Base-by-base conservation (phyloP, 2,113 vertebrate genomes). In the Ochotona curzoniae region DNA sequence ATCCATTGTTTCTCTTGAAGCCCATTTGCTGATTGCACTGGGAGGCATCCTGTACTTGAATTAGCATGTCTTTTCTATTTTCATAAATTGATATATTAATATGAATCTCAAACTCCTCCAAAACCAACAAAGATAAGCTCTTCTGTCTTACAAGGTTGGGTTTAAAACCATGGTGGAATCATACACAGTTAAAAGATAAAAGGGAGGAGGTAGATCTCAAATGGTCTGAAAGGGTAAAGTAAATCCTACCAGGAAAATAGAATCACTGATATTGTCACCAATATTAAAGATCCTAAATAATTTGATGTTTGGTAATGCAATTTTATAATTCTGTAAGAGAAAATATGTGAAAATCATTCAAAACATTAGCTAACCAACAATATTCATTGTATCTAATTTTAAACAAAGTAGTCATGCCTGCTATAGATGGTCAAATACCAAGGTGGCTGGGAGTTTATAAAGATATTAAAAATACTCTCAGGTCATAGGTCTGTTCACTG, bases 81-180 rank as follows among this genome's bases (percentile, higher is more conserved):
- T 38, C 44, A 75, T 38, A 49, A 75, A 84, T 73, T 38, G 28
- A 0, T 80, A 89, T 35, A 30, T 73, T 90, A 93, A 89, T 38
- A 20, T 51, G 32, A 93, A 73, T 60, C 70, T 86, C 38, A 90
- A 88, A 54, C 47, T 80, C 85, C 32, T 92, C 83, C 83, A 47
- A 81, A 82, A 89, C 26, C 61, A 85, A 86, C 74, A 88, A 90
- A 93, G 69, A 92, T 35, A 92, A 95, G 57, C 32, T 67, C 47
- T 38, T 26, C 26, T 90, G n/a, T 90, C 44, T 47, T 49, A 1
- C n/a, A 61, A 89, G 79, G 13, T 30, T 87, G 35, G 26, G 4
- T 54, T 83, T 82, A n/a, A 82, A 93, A 89, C 4, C 35, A 79
- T 86, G 35, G 23, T 14, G 76, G 35, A 66, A 23, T 71, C 73